Conservation (phyloP, 2,113 vertebrate species). For the Oreocharis arfaki region DNA sequence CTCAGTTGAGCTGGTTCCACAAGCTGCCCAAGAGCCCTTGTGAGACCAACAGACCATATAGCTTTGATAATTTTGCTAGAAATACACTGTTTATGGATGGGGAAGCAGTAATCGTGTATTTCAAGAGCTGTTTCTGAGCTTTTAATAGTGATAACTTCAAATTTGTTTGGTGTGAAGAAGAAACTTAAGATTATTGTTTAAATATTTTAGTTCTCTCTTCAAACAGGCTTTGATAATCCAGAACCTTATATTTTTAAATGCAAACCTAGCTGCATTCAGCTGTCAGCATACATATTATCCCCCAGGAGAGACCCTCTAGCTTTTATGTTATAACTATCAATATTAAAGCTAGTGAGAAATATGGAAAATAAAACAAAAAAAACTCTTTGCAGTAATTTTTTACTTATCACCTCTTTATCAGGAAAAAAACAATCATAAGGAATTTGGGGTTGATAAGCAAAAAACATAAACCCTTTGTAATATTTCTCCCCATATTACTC, state of each 20-base stretch:
- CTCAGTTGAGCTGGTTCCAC: background rate
- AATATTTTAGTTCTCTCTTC: background rate
- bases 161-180: background rate
- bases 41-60: background rate
- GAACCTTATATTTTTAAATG: background rate
- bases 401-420: background rate
- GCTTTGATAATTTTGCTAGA: slow-evolving; percentile 17
- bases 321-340: background rate
- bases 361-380: background rate
- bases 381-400: background rate
- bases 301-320: background rate
- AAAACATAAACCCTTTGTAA: background rate
- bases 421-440: background rate
- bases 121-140: background rate
- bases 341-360: background rate
- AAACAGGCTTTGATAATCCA: background rate
- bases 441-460: background rate
- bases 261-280: background rate
- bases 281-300: background rate
- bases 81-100: background rate
- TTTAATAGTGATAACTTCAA: background rate
- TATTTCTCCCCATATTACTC: background rate
- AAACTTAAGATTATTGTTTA: background rate
- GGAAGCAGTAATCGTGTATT: background rate
- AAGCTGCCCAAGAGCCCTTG: background rate